These are phyloP conservation scores for Eristalinus aeneus DNA, from an alignment of 2,888 invertebrate genomes.

Conservation along the genomic window DNA sequence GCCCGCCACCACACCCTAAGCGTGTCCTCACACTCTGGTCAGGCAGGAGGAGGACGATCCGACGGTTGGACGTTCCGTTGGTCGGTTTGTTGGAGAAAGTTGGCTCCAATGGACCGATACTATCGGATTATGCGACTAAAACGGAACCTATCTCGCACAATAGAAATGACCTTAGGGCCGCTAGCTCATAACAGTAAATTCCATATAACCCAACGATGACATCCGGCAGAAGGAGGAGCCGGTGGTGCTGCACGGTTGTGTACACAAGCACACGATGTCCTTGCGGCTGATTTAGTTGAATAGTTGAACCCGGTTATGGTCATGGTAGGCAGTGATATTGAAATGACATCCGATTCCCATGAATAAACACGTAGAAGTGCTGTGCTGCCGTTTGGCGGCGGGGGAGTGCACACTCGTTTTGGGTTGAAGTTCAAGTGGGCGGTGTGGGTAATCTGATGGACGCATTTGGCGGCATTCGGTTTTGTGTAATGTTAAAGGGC, in stretches of 20 bases:
- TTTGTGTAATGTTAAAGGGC: constrained; percentile 24
- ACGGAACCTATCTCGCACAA: constrained; percentile 57
- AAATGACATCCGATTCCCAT: constrained; percentile 56
- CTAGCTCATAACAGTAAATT: constrained; percentile 54
- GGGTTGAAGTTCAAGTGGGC: not conserved
- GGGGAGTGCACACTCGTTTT: not conserved
- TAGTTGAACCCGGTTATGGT: constrained; percentile 27
- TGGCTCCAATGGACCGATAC: constrained; percentile 51
- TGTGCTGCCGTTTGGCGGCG: not conserved
- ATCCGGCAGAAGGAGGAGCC: constrained; percentile 40
- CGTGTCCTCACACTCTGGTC: constrained; percentile 8
- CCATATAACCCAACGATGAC: constrained; percentile 52
- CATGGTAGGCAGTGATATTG: constrained; percentile 53
- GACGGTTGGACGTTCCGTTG: not conserved
- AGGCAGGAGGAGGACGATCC: not conserved
- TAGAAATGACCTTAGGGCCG: constrained; percentile 49
- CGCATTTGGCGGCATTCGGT: not conserved
- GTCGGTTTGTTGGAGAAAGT: constrained; percentile 32
- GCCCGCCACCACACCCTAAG: not conserved
- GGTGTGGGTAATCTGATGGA: not conserved
- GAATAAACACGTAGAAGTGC: constrained; percentile 41
- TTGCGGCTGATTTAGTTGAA: constrained; percentile 60
- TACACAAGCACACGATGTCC: constrained; percentile 27
- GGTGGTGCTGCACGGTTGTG: constrained; percentile 20
- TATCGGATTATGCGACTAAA: constrained; percentile 47